Evolutionary conservation across 2,888 invertebrate species (phyloP).

Genomic region (Julus scandinavius): DNA sequence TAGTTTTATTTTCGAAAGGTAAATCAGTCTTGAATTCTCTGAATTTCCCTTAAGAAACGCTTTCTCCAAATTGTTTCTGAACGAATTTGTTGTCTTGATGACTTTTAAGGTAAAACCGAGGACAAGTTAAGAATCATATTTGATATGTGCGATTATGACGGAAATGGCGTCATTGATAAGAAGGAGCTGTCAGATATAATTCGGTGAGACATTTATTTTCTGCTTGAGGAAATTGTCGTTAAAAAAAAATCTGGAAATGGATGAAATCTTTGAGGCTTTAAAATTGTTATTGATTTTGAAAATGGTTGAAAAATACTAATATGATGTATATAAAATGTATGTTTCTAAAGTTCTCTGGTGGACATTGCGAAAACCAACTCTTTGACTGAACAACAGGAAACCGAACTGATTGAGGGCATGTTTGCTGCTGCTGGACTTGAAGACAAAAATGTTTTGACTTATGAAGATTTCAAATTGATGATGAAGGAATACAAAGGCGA

Average conservation of each 20-base stretch:
- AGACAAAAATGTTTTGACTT: conserved; percentile 88
- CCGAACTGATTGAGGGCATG: conserved; percentile 93
- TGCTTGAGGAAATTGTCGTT: too few relatives aligned
- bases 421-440: conserved; percentile 91
- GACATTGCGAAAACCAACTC: conserved; percentile 92
- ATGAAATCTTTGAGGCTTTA: too few relatives aligned
- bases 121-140: conserved; percentile 94
- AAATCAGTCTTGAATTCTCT: neutral
- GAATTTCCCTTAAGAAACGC: neutral
- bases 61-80: neutral
- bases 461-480: conserved; percentile 92
- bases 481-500: conserved; percentile 97
- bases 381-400: conserved; percentile 83
- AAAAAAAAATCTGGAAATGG: too few relatives aligned
- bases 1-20: conserved; percentile 89
- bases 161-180: conserved; percentile 93
- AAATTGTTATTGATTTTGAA: too few relatives aligned
- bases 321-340: too few relatives aligned
- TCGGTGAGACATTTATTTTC: conserved; percentile 65
- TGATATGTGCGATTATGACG: conserved; percentile 96
- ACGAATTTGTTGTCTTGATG: neutral
- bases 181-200: conserved; percentile 93
- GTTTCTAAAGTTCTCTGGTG: conserved; percentile 74
- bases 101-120: conserved; percentile 75
- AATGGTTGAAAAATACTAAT: too few relatives aligned